Base-by-base conservation (phyloP, 2,113 vertebrate genomes). In the Dendropsophus ebraccatus region DNA sequence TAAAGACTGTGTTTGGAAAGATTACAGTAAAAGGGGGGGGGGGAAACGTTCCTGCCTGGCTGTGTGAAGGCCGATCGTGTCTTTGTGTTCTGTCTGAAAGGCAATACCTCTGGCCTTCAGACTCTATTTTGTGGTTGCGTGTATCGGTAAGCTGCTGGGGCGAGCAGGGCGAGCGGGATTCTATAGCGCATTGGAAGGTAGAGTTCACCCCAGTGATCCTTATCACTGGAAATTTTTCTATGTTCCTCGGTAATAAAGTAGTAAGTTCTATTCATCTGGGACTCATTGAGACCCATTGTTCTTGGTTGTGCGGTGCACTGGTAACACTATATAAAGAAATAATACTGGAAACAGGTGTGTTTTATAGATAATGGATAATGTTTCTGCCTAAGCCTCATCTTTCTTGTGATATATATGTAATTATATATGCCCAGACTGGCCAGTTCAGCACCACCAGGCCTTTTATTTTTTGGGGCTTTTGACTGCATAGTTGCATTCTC, bases 291-390 rank as follows among this genome's bases (percentile, higher is more conserved):
- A 17, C 50, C 21, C 50, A 81, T 86, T 80, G 65, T 79, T 49
- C 62, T 56, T 32, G 32, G 10, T 10, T 45, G 32, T 25, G 50
- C 50, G 11, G 65, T 35, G 62, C 25, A 86, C 76, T 81, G 84
- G 84, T 86, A 81, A 86, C 84, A 86, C 76, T 86, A 81, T 72
- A 73, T 81, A 86, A 86, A 81, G 84, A 47, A 69, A 86, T 86
- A 86, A 73, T 73, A 50, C 65, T 58, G 75, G 25, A 73, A 86
- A 86, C 84, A 86, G 84, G 84, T 86, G 84, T 58, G 84, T 86
- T 86, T 86, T 86, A 86, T 86, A 86, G 84, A 86, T 70, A 78
- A 86, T 86, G 84, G 84, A 47, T 86, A 86, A 73, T 73, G 67
- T 86, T 86, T 86, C 84, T 73, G 52, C 77, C 52, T 81, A 81